These are phyloP conservation scores for Crenichthys baileyi DNA, from an alignment of 2,797 vertebrate species.

Conservation along the genomic window DNA sequence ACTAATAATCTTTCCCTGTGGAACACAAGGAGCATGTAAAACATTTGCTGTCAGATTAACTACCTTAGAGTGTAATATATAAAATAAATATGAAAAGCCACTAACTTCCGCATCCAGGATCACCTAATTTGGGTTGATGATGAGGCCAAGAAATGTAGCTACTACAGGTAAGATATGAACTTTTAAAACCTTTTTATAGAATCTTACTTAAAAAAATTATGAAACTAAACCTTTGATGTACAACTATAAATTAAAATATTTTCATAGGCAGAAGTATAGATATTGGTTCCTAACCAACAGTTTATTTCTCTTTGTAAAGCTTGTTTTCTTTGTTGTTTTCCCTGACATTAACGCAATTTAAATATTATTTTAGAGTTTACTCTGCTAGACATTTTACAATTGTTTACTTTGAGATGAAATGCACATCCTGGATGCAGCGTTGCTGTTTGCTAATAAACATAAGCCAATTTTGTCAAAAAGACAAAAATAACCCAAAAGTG, in stretches of 20 bases:
- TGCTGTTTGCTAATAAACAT: background rate
- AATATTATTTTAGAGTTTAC: background rate
- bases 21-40: background rate
- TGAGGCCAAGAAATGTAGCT: too few species aligned
- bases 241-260: too few species aligned
- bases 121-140: too few species aligned
- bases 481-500: constrained; percentile 4
- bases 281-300: background rate
- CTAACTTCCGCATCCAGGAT: too few species aligned
- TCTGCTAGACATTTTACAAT: background rate
- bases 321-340: background rate
- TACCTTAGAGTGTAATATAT: background rate
- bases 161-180: too few species aligned
- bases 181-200: too few species aligned
- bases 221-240: too few species aligned
- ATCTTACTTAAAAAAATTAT: too few species aligned
- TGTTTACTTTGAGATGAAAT: background rate
- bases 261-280: too few species aligned
- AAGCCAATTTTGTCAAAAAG: background rate
- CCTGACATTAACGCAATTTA: background rate
- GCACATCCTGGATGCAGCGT: background rate
- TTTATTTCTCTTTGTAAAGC: background rate
- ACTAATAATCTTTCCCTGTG: background rate
- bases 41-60: background rate
- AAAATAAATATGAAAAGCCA: too few species aligned